Percentiles rank a stretch among this genome's conserved stretches.
phyloP scores from a whole-genome alignment of 2,113 vertebrate species.

The Ivindomyrus marchei region DNA sequence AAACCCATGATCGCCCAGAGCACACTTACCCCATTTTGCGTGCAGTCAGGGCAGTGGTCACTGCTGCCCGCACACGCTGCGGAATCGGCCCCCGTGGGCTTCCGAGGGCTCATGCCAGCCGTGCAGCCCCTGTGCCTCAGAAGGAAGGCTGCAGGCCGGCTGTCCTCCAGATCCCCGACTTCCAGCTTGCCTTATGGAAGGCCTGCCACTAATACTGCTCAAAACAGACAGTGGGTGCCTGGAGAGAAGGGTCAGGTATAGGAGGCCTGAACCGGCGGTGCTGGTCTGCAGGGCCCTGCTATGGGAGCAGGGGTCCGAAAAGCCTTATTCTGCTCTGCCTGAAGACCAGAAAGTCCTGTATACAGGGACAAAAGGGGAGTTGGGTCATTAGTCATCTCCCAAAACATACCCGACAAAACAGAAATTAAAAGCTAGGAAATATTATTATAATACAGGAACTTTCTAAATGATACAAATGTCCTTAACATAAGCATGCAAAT shows the following conservation, averaged over 20 bases:
- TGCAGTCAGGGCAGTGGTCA: slow-evolving; percentile 42
- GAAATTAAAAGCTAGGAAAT: background rate
- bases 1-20: background rate
- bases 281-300: slow-evolving; percentile 7
- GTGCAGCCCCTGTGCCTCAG: slow-evolving; percentile 52
- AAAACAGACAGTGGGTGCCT: background rate
- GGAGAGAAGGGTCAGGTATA: background rate
- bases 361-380: background rate
- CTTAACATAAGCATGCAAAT: background rate
- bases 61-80: slow-evolving; percentile 20
- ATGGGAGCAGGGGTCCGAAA: background rate
- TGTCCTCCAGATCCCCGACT: slow-evolving; percentile 50
- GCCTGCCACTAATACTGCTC: slow-evolving; percentile 30
- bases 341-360: background rate
- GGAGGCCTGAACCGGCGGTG: background rate
- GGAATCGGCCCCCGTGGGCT: slow-evolving; percentile 27
- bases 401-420: background rate
- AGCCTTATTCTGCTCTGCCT: background rate
- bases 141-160: slow-evolving; percentile 53
- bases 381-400: slow-evolving; percentile 1
- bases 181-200: slow-evolving; percentile 57
- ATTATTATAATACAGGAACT: background rate
- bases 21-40: slow-evolving; percentile 49
- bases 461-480: background rate
- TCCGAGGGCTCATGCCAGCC: slow-evolving; percentile 27